Evolutionary conservation across 1,140 invertebrate species (phyloP), one percentile per base, ranked within the genome.

Genomic region (Solenopsis invicta): DNA sequence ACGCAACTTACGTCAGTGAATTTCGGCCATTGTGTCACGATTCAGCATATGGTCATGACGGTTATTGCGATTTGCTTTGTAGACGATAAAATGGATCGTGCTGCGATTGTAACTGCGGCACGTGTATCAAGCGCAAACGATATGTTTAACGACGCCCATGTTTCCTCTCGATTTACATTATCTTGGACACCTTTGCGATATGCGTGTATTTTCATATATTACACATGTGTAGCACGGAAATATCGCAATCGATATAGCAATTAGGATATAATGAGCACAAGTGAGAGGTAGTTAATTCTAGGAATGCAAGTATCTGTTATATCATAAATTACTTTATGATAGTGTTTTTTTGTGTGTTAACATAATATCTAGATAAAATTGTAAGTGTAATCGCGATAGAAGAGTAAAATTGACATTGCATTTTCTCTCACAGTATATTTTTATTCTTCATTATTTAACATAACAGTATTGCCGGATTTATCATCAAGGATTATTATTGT

Each of bases 21-120:
- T 84, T 84, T 84, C 29, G 80, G 8, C 24, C 5, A 45, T 13
- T 59, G 24, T 37, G 54, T 56, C 41, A n/a, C 69, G 50, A 84
- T 48, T 61, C 41, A n/a, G 29, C 18, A 34, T 16, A n/a, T 10
- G 24, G 5, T 61, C 48, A 61, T 24, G 41, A 34, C 41, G 18
- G 24, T 59, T 45, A 45, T 16, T 34, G 18, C 54, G 4, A 74
- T 84, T 84, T 61, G 24, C 54, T 34, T 84, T 74, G 80, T 84
- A 54, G 29, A 24, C 80, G 54, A 61, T 50, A 74, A 74, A 74
- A 61, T 12, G 41, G 54, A 50, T 37, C 13, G 18, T 13, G 18
- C 21, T 74, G 80, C 52, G 4, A 62, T 21, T 54, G 48, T 37
- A 52, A 4, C 76, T 12, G 8, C 5, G 41, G 41, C 16, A 74